Conservation (phyloP, 2,113 vertebrate species). For the Podiceps cristatus region DNA sequence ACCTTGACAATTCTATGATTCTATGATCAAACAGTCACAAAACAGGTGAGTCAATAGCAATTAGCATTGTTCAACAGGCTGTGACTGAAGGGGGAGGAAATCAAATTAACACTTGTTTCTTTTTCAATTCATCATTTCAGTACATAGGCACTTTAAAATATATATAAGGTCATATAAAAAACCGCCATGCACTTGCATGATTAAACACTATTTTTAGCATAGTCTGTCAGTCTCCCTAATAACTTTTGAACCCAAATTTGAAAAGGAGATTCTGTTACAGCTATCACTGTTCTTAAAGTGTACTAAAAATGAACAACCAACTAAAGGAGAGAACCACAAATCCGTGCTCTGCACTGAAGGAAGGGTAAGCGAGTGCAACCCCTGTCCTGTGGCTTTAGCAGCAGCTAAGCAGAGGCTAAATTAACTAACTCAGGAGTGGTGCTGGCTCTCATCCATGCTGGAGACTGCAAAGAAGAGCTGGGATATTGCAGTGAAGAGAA, state of each 20-base stretch:
- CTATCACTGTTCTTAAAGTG: not conserved
- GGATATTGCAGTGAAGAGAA: not conserved
- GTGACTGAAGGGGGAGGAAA: not conserved
- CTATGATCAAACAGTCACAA: not conserved
- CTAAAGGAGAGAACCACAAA: not conserved
- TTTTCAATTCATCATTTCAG: not conserved
- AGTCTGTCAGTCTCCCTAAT: not conserved
- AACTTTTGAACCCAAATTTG: not conserved
- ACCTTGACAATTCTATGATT: no score
- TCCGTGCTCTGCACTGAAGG: not conserved
- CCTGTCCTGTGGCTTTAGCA: not conserved
- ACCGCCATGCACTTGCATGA: not conserved
- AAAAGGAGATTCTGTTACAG: not conserved
- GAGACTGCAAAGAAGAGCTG: not conserved
- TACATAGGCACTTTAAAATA: not conserved
- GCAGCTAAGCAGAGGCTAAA: not conserved
- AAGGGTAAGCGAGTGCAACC: not conserved
- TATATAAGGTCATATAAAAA: not conserved
- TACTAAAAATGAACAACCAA: not conserved
- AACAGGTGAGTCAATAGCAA: not conserved
- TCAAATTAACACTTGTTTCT: not conserved
- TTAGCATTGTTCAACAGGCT: not conserved
- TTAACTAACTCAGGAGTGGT: not conserved
- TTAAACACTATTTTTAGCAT: not conserved
- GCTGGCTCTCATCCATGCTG: not conserved